Base-by-base conservation (phyloP, 2,888 invertebrate species). In the Halocaridina rubra region DNA sequence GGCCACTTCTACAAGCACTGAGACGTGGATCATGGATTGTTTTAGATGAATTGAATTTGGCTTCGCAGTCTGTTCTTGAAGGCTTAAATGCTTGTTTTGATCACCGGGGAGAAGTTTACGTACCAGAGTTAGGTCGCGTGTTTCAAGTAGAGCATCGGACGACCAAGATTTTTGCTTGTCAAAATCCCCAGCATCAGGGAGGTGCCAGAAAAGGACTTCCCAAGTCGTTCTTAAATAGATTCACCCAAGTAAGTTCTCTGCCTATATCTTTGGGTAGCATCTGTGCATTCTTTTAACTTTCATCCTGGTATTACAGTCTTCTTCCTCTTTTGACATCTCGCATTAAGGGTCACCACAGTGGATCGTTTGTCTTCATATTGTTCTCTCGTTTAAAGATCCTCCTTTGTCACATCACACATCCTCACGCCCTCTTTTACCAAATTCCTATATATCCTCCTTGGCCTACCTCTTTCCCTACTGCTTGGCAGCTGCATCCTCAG, bases 21-120 rank as follows among this genome's bases (percentile, higher is more conserved):
- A 97, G 97, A 92, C 93, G 95, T 75, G 96, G 97, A 13, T 94
- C 97, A 89, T 99, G 99, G 99, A 95, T 99, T 89, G 92, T 99
- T 24, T 92, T 99, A 30, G 99, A 99, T 91, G 99, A 99, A 93
- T 92, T 99, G 88, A 99, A 99, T 92, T 93, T 99, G 88, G 99
- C 99, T 0, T 98, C 99, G 0, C 99, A 99, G 91, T 97, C 98
- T 0, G 99, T 99, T 0, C 92, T 99, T 16, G 99, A 99, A 93
- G 99, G 99, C 32, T 93, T 99, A 2, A 99, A 99, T 91, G 99
- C 99, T 0, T 98, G 99, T 90, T 93, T 99, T 81, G 99, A 99
- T 93, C 99, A 99, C 91, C 93, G 99, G 89, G 97, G 97, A 0
- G 97, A 98, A 92, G 94, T 99, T 27, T 99, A 94, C 90, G 95